Base-by-base conservation (phyloP, 2,888 invertebrate species). In the Euplexia lucipara region DNA sequence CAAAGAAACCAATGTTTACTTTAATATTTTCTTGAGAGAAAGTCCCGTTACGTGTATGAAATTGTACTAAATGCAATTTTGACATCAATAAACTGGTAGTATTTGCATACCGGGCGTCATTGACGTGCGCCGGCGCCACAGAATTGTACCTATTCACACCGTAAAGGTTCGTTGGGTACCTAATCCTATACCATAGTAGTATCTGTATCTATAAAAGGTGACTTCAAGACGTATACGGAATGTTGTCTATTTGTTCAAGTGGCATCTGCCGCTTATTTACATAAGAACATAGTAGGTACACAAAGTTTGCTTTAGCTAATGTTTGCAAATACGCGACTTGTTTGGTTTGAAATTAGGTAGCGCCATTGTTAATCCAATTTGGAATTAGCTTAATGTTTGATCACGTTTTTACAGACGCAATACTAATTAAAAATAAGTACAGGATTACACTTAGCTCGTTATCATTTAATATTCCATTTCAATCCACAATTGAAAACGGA, bases 31-130 rank as follows among this genome's bases (percentile, higher is more conserved):
- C 54, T 58, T 42, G 18, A 70, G 79, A 71, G 82, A 82, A 82
- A 82, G 80, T 70, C 3, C 68, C 63, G 75, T 71, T 75, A 58
- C 53, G 22, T 44, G 49, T 59, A 64, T 63, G 61, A 75, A 70
- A 65, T 69, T 75, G 63, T 73, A 75, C 42, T 58, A 65, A 70
- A 78, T 74, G 76, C 68, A 81, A 76, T 83, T 78, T 83, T 79
- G 83, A 81, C 83, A 83, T 79, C 70, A 66, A 82, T 84, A 83
- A 84, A 84, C 85, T 78, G 79, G 83, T 81, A 79, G 61, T 80
- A 90, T 90, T 90, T 85, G 86, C 90, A 90, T 90, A 89, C 87
- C 71, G 70, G 87, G 68, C 83, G 85, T 81, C 85, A 86, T 83
- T 86, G 86, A 83, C 81, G 83, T 68, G 61, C 53, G 79, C 58